Conservation (phyloP, 2,888 invertebrate genomes). For the Nomada ferruginata region DNA sequence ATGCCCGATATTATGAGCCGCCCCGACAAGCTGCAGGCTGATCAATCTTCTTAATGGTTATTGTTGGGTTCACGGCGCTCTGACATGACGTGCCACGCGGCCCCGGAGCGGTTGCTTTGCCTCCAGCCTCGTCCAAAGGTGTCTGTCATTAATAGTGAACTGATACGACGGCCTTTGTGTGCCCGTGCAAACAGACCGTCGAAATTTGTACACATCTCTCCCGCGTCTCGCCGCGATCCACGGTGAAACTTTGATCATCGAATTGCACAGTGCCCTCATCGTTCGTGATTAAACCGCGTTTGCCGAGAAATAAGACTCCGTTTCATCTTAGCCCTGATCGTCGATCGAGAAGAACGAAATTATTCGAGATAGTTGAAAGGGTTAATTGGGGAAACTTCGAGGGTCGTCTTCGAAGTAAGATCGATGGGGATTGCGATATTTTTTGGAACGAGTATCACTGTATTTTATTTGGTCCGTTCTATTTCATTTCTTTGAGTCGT, state of each 20-base stretch:
- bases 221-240: slow-evolving; percentile 5
- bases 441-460: too few species aligned
- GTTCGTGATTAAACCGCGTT: not conserved
- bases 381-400: too few species aligned
- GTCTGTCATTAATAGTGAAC: slow-evolving; percentile 56
- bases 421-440: too few species aligned
- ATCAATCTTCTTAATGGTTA: slow-evolving; percentile 64
- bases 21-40: slow-evolving; percentile 46
- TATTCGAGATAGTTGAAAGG: too few species aligned
- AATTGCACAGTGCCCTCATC: slow-evolving; percentile 6
- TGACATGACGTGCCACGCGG: slow-evolving; percentile 54
- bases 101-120: slow-evolving; percentile 49
- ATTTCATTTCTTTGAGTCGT: too few species aligned
- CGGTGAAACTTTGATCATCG: slow-evolving; percentile 34
- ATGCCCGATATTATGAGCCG: slow-evolving; percentile 42
- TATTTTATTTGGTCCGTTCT: too few species aligned
- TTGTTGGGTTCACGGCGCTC: slow-evolving; percentile 52
- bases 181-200: slow-evolving; percentile 37
- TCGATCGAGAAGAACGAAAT: too few species aligned
- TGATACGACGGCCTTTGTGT: slow-evolving; percentile 45
- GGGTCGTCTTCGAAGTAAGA: too few species aligned
- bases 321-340: too few species aligned
- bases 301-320: too few species aligned
- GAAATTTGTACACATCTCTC: slow-evolving; percentile 45
- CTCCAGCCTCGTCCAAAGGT: slow-evolving; percentile 42